Base-by-base conservation (phyloP, 2,797 vertebrate genomes). In the Potorous gilbertii region DNA sequence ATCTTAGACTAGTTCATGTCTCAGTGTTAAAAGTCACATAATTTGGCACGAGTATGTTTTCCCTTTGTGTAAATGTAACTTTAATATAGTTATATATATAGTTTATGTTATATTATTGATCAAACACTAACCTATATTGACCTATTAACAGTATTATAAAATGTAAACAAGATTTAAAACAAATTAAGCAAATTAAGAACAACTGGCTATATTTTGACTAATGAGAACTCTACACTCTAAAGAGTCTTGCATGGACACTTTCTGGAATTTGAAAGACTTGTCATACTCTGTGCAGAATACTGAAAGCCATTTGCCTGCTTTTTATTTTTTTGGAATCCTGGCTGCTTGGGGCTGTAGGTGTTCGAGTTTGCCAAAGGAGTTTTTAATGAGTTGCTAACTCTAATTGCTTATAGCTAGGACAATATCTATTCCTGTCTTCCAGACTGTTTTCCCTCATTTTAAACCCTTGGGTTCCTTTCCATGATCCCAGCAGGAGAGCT, bases 401-500 rank as follows among this genome's bases (percentile, higher is more conserved):
- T 92, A 93, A 55, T 91, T 21, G 13, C 50, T 96, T 66, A 95
- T 55, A 52, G 13, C 54, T 93, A 21, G 74, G n/a, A 81, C 21
- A 24, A 81, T 81, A n/a, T 92, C 29, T 94, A 57, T 40, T 91
- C 81, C 18, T 50, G 62, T 21, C n/a, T 96, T 89, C 93, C 50
- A 28, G 21, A 56, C 29, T 56, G 16, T 4, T 95, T 55, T 24
- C 13, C 1, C 16, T 57, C 93, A 31, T 90, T 81, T 94, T 28
- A 91, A 87, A 46, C 10, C 54, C 18, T 81, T 92, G 56, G 74
- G 24, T 24, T 97, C 91, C 56, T 96, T 21, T 94, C 81, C 52
- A 16, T 92, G 81, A 66, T 5, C 95, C 18, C 16, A 54, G 28
- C 34, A 95, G 92, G 24, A 89, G 93, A 94, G 92, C 92, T 54